These are phyloP conservation scores for Ailurus styani DNA, from an alignment of 2,113 vertebrate species.

Conservation along the genomic window DNA sequence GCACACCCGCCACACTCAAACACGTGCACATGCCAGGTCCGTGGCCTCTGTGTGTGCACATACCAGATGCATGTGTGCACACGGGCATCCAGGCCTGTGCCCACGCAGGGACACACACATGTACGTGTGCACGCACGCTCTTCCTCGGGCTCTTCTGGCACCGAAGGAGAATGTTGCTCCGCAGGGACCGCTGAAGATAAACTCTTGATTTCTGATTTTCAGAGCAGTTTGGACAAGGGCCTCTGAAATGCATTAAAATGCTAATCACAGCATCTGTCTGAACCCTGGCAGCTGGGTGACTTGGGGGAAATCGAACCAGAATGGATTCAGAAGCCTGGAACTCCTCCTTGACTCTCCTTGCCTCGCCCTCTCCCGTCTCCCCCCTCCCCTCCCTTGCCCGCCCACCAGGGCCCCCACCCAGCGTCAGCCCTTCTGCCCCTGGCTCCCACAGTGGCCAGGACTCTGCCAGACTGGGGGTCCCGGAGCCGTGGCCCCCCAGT, in stretches of 20 bases:
- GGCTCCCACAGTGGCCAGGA: neutral
- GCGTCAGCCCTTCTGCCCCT: neutral
- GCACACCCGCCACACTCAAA: neutral
- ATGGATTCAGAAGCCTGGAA: slow-evolving; percentile 21
- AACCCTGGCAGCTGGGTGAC: slow-evolving; percentile 74
- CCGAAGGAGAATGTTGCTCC: slow-evolving; percentile 43
- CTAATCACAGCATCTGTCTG: slow-evolving; percentile 76
- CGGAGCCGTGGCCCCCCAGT: neutral
- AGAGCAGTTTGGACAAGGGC: slow-evolving; percentile 75
- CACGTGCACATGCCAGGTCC: neutral
- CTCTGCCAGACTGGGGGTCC: neutral
- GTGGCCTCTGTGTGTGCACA: neutral
- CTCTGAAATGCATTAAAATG: slow-evolving; percentile 78
- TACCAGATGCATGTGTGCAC: neutral
- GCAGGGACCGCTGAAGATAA: slow-evolving; percentile 66
- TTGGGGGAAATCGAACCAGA: slow-evolving; percentile 58
- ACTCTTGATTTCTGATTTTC: slow-evolving; percentile 74
- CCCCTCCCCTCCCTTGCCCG: neutral
- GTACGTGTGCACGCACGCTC: neutral
- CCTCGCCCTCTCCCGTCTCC: neutral
- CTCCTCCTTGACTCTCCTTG: slow-evolving; percentile 51
- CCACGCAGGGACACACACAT: accelerated
- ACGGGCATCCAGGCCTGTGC: neutral
- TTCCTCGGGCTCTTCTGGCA: slow-evolving; percentile 26
- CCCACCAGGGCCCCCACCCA: neutral